Percentiles rank a stretch among this genome's conserved stretches.
Evolutionary conservation across 2,113 vertebrate species (phyloP).

Genomic region (Peromyscus californicus): DNA sequence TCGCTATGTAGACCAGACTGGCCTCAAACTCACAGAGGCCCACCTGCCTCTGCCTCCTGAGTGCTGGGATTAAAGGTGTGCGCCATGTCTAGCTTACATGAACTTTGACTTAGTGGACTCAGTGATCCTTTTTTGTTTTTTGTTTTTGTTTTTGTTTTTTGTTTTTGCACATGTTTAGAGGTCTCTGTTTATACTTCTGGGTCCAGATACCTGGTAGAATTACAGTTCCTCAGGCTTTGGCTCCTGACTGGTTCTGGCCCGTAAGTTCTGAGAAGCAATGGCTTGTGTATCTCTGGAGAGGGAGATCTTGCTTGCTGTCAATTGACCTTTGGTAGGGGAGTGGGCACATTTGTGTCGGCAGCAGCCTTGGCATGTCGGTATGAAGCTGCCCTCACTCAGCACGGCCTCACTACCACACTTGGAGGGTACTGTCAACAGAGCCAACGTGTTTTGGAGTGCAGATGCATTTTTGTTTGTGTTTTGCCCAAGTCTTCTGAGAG

Average conservation of each 20-base stretch:
- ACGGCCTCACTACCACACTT: neutral
- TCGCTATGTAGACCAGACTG: neutral
- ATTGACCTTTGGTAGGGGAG: too few relatives aligned
- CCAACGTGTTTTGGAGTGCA: neutral
- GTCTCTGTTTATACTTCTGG: neutral
- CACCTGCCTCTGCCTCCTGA: neutral
- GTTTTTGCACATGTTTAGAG: too few relatives aligned
- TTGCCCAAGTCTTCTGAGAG: neutral
- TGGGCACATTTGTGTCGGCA: neutral
- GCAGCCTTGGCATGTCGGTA: neutral
- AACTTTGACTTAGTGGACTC: neutral
- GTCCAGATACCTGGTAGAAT: too few relatives aligned
- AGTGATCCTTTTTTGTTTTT: neutral
- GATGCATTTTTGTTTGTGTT: neutral
- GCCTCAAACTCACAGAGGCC: neutral
- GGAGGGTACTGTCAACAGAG: fast-evolving
- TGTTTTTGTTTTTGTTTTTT: too few relatives aligned
- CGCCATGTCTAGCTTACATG: neutral
- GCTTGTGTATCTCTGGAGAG: neutral
- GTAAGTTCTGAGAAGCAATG: neutral
- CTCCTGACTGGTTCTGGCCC: neutral
- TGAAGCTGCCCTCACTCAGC: too few relatives aligned
- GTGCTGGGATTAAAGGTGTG: neutral
- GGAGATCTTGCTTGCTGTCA: neutral
- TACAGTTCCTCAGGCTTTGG: neutral